phyloP scores from a whole-genome alignment of 2,113 vertebrate species.

The Emberiza fucata region DNA sequence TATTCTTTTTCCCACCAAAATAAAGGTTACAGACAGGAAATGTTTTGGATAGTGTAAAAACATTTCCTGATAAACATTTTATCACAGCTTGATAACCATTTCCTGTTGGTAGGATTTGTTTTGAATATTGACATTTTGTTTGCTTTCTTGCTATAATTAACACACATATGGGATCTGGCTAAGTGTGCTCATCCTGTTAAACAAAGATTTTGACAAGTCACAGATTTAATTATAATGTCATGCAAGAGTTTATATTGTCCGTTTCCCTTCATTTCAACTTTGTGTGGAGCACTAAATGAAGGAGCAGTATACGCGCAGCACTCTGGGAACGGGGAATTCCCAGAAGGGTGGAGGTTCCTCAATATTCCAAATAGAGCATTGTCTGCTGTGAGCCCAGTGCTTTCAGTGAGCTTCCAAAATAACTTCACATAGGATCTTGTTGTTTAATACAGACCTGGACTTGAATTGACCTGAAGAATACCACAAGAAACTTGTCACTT shows the following conservation, averaged over 20 bases:
- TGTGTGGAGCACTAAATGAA: not conserved
- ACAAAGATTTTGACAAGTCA: constrained; percentile 5
- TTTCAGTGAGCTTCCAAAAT: not conserved
- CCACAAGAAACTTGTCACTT: not conserved
- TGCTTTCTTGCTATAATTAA: constrained; percentile 61
- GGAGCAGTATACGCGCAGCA: rapidly evolving
- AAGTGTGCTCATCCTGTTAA: constrained; percentile 5
- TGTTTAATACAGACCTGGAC: not conserved
- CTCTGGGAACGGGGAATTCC: not conserved
- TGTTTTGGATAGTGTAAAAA: constrained; percentile 63
- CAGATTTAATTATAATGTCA: not conserved
- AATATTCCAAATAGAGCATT: not conserved
- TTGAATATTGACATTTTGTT: constrained; percentile 39
- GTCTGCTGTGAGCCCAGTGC: not conserved
- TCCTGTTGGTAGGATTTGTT: constrained; percentile 58
- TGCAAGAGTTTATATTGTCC: not conserved
- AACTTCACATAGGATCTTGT: not conserved
- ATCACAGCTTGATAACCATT: constrained; percentile 64
- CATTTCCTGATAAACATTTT: constrained; percentile 70
- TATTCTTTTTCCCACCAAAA: constrained; percentile 19
- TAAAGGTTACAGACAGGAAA: constrained; percentile 58
- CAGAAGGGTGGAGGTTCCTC: not conserved
- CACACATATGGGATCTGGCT: not conserved
- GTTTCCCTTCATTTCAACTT: constrained; percentile 6
- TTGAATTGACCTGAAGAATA: not conserved